Evolutionary conservation across 2,888 invertebrate genomes (phyloP), one percentile per base, ranked within the genome.

Genomic region (Chrysodeixis includens): DNA sequence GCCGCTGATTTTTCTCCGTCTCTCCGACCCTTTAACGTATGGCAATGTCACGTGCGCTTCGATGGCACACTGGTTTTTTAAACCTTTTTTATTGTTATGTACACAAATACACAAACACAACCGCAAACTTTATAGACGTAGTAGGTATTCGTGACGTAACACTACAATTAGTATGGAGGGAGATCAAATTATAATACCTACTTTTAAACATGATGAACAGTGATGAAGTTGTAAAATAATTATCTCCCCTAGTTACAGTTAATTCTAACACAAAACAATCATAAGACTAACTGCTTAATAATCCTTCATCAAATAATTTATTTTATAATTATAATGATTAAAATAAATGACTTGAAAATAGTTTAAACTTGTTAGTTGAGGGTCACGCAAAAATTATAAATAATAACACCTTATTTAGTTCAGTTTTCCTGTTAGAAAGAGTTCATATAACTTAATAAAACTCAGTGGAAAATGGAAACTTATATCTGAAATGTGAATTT

Each of bases 1-100:
- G 88, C 82, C 83, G 82, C 87, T 91, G 92, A 93, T 93, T 93
- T 93, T 93, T 92, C 87, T 85, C 84, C 83, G 77, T 83, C 84
- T 79, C 78, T 81, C 60, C 73, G 71, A 63, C 71, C 81, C 69
- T 79, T 53, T 76, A 74, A 76, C 74, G 69, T 82, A 83, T 77
- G 78, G 76, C 69, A 74, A 71, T 86, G 80, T 85, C 85, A 85
- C 77, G 83, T 80, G 69, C 74, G 74, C 75, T 77, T 78, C 69
- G 35, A 69, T 67, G 58, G 68, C 54, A 46, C 46, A 76, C 66
- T 74, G 70, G 71, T 78, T 78, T 60, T 66, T 57, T 74, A 64
- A 56, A 62, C 66, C 62, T 32, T 68, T 60, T 49, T 56, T 76
- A 57, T 52, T 8, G 16, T 57, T 56, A 60, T 40, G 16, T 26